A percentile compares a stretch with the other conserved stretches of the same genome.
phyloP scores from a whole-genome alignment of 53 echinoderm and acorn worm genomes.

The Apostichopus leukothele region DNA sequence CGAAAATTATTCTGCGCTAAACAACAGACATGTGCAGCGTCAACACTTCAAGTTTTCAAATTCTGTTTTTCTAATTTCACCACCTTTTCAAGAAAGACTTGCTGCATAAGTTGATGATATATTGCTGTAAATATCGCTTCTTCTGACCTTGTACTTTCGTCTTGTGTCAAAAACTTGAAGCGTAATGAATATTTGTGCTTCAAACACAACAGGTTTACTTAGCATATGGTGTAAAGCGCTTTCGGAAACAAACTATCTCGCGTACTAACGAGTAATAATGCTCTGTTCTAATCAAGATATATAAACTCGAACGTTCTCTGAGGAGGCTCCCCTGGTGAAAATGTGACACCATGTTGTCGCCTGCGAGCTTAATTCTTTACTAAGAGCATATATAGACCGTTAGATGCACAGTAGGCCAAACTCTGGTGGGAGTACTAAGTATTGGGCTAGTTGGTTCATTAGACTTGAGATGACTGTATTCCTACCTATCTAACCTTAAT shows the following conservation, averaged over 20 bases:
- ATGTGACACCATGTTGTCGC: constrained; percentile 27
- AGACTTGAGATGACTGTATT: too few species aligned
- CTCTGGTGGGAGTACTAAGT: neutral
- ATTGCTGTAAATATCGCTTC: neutral
- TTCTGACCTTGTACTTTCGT: constrained; percentile 1
- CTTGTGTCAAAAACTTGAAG: neutral
- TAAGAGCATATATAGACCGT: neutral
- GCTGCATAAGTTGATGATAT: too few species aligned
- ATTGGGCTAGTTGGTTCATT: neutral
- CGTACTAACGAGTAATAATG: neutral
- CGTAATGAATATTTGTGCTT: neutral
- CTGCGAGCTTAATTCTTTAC: neutral
- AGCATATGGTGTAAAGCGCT: constrained; percentile 16
- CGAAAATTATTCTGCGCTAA: too few species aligned
- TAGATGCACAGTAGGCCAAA: neutral
- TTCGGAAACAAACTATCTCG: neutral
- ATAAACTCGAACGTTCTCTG: constrained; percentile 8
- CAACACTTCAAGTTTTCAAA: too few species aligned
- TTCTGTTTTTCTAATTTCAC: too few species aligned
- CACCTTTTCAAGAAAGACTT: too few species aligned
- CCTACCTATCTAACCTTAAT: too few species aligned
- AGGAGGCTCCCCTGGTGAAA: constrained; percentile 13
- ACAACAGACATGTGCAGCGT: too few species aligned
- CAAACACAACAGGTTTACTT: neutral
- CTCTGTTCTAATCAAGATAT: constrained; percentile 27